phyloP scores from a whole-genome alignment of 2,888 invertebrate species.

The Euphydryas editha region DNA sequence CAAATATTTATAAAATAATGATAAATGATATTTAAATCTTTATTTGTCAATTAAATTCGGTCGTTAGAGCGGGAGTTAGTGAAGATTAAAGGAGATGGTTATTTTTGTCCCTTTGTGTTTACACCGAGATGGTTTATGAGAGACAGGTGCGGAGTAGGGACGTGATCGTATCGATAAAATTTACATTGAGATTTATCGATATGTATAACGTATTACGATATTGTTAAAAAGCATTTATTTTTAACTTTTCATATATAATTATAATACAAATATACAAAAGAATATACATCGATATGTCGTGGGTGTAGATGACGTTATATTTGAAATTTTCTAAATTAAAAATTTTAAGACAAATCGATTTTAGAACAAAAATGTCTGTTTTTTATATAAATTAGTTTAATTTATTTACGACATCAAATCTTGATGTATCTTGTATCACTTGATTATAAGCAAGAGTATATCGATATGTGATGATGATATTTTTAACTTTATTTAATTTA shows the following conservation, averaged over 20 bases:
- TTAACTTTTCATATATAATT: neutral
- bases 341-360: no score
- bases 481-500: neutral
- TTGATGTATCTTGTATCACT: no score
- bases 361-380: no score
- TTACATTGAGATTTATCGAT: slow-evolving; percentile 25
- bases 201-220: neutral
- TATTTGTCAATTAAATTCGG: slow-evolving; percentile 49
- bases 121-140: slow-evolving; percentile 60
- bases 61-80: slow-evolving; percentile 50
- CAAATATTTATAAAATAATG: slow-evolving; percentile 28
- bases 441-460: neutral
- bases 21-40: slow-evolving; percentile 40
- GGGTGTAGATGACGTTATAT: no score
- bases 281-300: no score
- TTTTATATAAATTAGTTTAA: no score
- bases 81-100: slow-evolving; percentile 58
- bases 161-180: slow-evolving; percentile 15
- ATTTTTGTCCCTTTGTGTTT: slow-evolving; percentile 60
- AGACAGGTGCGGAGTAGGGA: slow-evolving; percentile 55
- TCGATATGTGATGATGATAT: neutral
- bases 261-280: neutral
- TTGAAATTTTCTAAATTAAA: no score
- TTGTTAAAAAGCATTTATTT: neutral
- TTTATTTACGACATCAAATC: no score